These are phyloP conservation scores for Tauraco hartlaubi DNA, from an alignment of 2,797 vertebrate species.

Conservation along the genomic window DNA sequence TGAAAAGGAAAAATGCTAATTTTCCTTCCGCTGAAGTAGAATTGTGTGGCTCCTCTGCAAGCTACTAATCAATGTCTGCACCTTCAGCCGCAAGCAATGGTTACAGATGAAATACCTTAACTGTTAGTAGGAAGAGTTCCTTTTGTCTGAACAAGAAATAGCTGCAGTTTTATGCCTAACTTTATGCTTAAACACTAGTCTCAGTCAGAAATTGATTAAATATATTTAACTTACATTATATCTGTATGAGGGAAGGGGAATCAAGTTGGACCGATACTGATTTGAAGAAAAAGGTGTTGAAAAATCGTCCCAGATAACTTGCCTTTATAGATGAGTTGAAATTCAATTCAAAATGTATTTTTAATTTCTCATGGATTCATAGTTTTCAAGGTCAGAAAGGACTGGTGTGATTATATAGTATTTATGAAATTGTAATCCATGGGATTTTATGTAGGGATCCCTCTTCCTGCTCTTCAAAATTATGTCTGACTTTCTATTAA, in stretches of 20 bases:
- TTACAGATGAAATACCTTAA: slow-evolving; percentile 46
- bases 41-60: slow-evolving; percentile 56
- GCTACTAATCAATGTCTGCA: slow-evolving; percentile 63
- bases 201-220: slow-evolving; percentile 16
- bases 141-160: slow-evolving; percentile 47
- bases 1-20: slow-evolving; percentile 22
- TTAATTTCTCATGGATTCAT: not conserved
- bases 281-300: not conserved
- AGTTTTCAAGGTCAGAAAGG: not conserved
- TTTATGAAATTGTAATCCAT: not conserved
- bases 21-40: slow-evolving; percentile 21
- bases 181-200: slow-evolving; percentile 23
- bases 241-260: not conserved
- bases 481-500: not conserved
- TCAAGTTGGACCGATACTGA: not conserved
- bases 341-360: not conserved
- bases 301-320: not conserved
- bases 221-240: not conserved
- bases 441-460: not conserved
- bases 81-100: slow-evolving; percentile 36
- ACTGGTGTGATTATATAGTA: not conserved
- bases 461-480: not conserved
- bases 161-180: slow-evolving; percentile 36
- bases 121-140: not conserved
- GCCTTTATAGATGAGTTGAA: not conserved